Evolutionary conservation across 2,888 invertebrate genomes (phyloP).

Genomic region (Sylvicola cinctus): DNA sequence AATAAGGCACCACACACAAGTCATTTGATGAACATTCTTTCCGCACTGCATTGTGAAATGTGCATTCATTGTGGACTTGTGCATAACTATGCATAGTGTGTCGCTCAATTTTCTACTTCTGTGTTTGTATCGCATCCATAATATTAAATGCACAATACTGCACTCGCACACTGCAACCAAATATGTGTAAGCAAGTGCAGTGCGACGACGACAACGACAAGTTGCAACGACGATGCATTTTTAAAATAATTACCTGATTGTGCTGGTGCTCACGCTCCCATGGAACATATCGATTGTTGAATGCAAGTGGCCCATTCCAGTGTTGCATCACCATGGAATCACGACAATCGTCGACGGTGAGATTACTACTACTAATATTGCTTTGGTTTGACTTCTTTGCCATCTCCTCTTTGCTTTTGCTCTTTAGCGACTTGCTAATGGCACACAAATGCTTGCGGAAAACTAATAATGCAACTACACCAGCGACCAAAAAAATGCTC

Average conservation of each 20-base stretch:
- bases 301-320: slow-evolving; percentile 62
- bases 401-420: slow-evolving; percentile 48
- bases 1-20: too few relatives aligned
- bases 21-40: too few relatives aligned
- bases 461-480: slow-evolving; percentile 38
- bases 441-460: slow-evolving; percentile 50
- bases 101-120: too few relatives aligned
- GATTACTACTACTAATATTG: slow-evolving; percentile 17
- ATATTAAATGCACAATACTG: too few relatives aligned
- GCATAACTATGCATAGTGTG: too few relatives aligned
- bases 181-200: too few relatives aligned
- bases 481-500: slow-evolving; percentile 44
- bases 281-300: slow-evolving; percentile 64
- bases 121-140: too few relatives aligned
- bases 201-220: too few relatives aligned
- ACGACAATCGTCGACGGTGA: slow-evolving; percentile 18
- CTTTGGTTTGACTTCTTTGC: slow-evolving; percentile 31
- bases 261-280: slow-evolving; percentile 44
- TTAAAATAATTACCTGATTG: slow-evolving; percentile 3
- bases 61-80: too few relatives aligned
- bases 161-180: too few relatives aligned
- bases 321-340: slow-evolving; percentile 43
- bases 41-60: too few relatives aligned
- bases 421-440: slow-evolving; percentile 34
- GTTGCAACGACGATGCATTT: too few relatives aligned